phyloP scores from a whole-genome alignment of 2,797 vertebrate species.

The Dermochelys coriacea region DNA sequence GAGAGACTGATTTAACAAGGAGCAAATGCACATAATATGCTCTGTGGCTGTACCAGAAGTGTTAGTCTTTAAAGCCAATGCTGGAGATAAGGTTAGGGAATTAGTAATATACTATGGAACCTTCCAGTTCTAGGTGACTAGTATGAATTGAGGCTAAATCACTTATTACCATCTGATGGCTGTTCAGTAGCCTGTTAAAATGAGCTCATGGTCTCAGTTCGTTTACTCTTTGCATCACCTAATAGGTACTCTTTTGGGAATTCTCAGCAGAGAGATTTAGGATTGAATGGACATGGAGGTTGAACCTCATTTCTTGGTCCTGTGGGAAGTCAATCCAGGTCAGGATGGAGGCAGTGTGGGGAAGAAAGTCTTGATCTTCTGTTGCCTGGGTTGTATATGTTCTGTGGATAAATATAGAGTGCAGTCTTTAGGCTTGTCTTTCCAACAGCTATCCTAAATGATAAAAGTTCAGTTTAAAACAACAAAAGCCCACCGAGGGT shows the following conservation, averaged over 20 bases:
- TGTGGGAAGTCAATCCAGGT: not conserved
- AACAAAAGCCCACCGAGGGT: not conserved
- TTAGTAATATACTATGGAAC: not conserved
- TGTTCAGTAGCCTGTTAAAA: not conserved
- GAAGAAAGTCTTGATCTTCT: not conserved
- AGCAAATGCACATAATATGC: slow-evolving; percentile 5
- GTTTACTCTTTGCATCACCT: accelerated
- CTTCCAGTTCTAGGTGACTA: not conserved
- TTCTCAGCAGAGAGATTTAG: not conserved
- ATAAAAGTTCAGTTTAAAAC: not conserved
- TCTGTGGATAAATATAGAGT: not conserved
- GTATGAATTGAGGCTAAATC: not conserved
- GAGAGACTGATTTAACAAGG: slow-evolving; percentile 40
- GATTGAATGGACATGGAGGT: accelerated
- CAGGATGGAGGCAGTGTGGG: not conserved
- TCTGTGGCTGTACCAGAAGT: not conserved
- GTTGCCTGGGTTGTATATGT: not conserved
- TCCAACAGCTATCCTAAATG: not conserved
- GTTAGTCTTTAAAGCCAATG: accelerated
- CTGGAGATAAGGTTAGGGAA: accelerated
- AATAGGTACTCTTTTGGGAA: not conserved
- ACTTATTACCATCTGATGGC: accelerated
- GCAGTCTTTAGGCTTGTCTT: not conserved
- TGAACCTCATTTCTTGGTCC: not conserved
- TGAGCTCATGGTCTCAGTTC: not conserved